Evolutionary conservation across 2,113 vertebrate species (phyloP), one percentile per base, ranked within the genome.

Genomic region (Eurystomus gularis): DNA sequence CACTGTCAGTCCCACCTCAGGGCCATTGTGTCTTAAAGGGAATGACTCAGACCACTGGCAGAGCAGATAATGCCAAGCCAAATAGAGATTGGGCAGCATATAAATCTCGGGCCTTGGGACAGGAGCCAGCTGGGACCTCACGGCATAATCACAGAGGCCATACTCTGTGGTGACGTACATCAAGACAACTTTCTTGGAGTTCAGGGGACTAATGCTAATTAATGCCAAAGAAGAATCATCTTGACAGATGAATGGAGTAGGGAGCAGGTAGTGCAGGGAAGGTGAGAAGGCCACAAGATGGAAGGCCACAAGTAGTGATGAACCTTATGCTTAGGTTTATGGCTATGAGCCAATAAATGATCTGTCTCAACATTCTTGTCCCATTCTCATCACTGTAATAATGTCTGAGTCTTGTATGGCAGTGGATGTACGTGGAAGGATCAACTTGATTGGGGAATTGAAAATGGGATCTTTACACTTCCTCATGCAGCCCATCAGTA

Each of bases 11-110:
- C 81, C 78, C 66, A 87, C 52, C 88, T 94, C 0, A 0, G 62
- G 69, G 92, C 95, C 46, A 21, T 42, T 58, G n/a, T 31, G 35
- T 96, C 87, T 81, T 86, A 57, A 90, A 90, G 40, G n/a, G 66
- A 79, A 60, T 96, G 95, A 95, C 62, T 96, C 95, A 94, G 83
- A 83, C 40, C 80, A 75, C 39, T 85, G 86, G 65, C 46, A 86
- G 60, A 93, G 71, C 52, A 86, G 40, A 91, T 94, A 93, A 96
- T 93, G 93, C 71, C 64, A 92, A 84, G 72, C 90, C 81, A 71
- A 58, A 88, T 91, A 76, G 81, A 69, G 57, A 78, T 4, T 49
- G 78, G 82, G 48, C 46, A 80, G 11, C 5, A 3, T 71, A 87
- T 93, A 90, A 90, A 96, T 96, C 93, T 89, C 68, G 46, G 76